Evolutionary conservation across 2,113 vertebrate species (phyloP).

Genomic region (Dromiciops gliroides): DNA sequence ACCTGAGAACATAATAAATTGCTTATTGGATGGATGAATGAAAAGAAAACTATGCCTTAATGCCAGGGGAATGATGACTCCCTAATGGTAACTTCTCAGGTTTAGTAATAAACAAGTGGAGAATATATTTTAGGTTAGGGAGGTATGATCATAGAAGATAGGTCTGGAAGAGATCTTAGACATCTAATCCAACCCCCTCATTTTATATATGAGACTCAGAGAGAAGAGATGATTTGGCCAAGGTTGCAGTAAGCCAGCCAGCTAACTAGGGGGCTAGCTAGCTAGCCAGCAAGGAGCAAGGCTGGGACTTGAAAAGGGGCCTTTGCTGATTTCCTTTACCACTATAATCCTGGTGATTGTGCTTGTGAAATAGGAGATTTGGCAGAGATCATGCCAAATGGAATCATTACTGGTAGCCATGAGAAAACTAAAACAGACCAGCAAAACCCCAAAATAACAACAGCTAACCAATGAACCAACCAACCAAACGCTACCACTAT

Average conservation of each 20-base stretch:
- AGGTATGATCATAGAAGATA: background rate
- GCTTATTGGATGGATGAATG: background rate
- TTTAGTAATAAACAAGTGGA: background rate
- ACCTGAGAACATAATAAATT: background rate
- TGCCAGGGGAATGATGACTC: background rate
- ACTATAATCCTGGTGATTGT: background rate
- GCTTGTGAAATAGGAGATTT: background rate
- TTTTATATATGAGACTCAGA: background rate
- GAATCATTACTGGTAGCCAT: background rate
- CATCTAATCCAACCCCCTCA: background rate
- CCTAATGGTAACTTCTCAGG: background rate
- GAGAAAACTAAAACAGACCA: background rate
- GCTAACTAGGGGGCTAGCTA: no score
- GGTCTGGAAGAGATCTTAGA: background rate
- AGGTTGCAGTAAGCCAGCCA: no score
- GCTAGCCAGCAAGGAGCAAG: background rate
- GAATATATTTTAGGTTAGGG: background rate
- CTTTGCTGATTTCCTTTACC: background rate
- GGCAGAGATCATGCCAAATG: background rate
- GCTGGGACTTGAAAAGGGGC: background rate
- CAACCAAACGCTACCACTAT: background rate
- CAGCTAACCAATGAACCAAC: no score
- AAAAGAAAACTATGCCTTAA: background rate
- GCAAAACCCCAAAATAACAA: background rate
- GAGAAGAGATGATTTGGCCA: background rate